Base-by-base conservation (phyloP, 1,140 invertebrate genomes). In the Temnothorax curvispinosus region DNA sequence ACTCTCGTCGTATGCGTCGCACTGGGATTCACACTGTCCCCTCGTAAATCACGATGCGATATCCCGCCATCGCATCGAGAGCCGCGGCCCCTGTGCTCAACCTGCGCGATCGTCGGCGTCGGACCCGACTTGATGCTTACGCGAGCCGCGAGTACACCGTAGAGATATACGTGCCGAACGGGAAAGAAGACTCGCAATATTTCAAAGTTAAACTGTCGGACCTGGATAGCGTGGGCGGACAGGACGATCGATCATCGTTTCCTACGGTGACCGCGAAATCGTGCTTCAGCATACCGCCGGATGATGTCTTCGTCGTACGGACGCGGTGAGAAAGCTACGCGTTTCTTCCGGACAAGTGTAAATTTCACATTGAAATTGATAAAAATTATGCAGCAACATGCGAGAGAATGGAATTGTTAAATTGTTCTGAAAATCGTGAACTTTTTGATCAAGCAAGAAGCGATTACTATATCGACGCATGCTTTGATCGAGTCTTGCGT, bases 11-110 rank as follows among this genome's bases (percentile, higher is more conserved):
- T 78, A 58, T 62, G 86, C 69, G 67, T 74, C 86, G 85, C 64
- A 62, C 78, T 77, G 52, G 85, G 91, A 91, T 90, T 92, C 91
- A 89, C 91, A 91, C 89, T 88, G 90, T 92, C 87, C 85, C 67
- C 87, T 89, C 90, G 87, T 93, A 92, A 93, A 93, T 93, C 92
- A 92, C 69, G 76, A 82, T 21, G 80, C 27, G 67, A 82, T 60
- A 82, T 54, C 67, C 58, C 58, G 65, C 64, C 78, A 81, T 64
- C 72, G 60, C 78, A 81, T 64, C 72, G 60, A 41, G 78, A 18
- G 35, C 32, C 62, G 32, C n/a, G 47, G 47, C 8, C 21, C 41
- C 41, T 8, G n/a, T 18, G 44, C 21, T 69, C 65, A 69, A 27
- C n/a, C 35, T 21, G 21, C 47, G 64, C 38, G 64, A 67, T 67